Percentiles rank a stretch among this genome's conserved stretches.
These are phyloP conservation scores for Macrotus californicus DNA, from an alignment of 2,113 vertebrate genomes.

Conservation along the genomic window DNA sequence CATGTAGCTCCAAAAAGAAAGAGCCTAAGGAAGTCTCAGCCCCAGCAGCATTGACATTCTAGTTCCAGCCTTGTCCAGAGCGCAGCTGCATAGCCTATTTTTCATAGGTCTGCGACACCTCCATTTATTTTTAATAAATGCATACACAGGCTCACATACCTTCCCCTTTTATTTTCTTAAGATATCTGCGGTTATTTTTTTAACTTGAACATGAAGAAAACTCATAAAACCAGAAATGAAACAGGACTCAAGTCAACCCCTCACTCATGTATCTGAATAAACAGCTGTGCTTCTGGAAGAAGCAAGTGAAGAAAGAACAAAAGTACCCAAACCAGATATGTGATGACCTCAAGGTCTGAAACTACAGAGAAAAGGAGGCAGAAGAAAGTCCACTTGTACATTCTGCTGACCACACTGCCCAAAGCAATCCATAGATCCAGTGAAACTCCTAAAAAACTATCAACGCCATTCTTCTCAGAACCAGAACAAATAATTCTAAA, in stretches of 20 bases:
- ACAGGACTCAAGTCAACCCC: neutral
- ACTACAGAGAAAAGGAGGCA: neutral
- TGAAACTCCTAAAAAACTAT: neutral
- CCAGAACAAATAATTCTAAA: neutral
- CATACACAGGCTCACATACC: neutral
- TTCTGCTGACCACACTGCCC: neutral
- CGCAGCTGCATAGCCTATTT: fast-evolving
- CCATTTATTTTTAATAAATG: neutral
- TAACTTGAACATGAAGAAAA: neutral
- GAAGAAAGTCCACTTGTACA: neutral
- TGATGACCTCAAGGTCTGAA: neutral
- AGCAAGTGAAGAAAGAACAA: neutral
- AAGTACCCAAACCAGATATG: neutral
- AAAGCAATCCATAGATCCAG: neutral
- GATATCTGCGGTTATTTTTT: neutral
- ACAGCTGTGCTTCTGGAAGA: neutral
- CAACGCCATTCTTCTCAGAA: neutral
- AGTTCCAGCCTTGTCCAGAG: neutral
- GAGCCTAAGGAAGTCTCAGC: neutral
- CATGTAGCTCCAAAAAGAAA: neutral
- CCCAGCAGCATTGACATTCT: neutral
- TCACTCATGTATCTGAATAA: neutral
- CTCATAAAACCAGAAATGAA: neutral
- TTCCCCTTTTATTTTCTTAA: neutral
- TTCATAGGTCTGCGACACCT: neutral